phyloP scores from a whole-genome alignment of 2,888 invertebrate genomes.

The Dyspetes luteomarginatus region DNA sequence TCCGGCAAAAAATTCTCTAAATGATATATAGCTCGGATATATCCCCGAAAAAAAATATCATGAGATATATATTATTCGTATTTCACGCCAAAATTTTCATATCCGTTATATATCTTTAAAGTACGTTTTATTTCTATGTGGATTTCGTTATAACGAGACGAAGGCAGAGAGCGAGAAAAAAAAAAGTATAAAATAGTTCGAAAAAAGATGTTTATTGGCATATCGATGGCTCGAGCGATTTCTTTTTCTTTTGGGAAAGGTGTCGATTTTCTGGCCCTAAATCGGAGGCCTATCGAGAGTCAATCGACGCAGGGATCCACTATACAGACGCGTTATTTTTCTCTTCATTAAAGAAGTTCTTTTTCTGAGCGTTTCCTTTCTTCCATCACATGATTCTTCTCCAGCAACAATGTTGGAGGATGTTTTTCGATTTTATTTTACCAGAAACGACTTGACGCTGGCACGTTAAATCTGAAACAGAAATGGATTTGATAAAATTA shows the following conservation, averaged over 20 bases:
- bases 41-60: no score
- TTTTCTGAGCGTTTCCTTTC: not conserved
- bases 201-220: no score
- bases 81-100: no score
- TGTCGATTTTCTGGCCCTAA: not conserved
- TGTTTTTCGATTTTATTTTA: not conserved
- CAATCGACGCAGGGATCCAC: not conserved
- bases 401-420: not conserved
- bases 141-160: slow-evolving; percentile 1
- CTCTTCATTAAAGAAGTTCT: not conserved
- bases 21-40: no score
- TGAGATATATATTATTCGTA: no score
- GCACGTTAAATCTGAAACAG: slow-evolving; percentile 25
- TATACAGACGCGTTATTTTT: no score
- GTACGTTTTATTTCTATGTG: not conserved
- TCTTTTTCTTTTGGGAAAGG: not conserved
- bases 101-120: no score
- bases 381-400: not conserved
- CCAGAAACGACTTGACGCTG: not conserved
- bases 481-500: not conserved
- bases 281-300: not conserved
- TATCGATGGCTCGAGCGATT: not conserved
- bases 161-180: not conserved
- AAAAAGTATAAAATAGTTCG: not conserved
- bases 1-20: no score